Conservation (phyloP, 2,888 invertebrate species). For the Cetonia aurata region DNA sequence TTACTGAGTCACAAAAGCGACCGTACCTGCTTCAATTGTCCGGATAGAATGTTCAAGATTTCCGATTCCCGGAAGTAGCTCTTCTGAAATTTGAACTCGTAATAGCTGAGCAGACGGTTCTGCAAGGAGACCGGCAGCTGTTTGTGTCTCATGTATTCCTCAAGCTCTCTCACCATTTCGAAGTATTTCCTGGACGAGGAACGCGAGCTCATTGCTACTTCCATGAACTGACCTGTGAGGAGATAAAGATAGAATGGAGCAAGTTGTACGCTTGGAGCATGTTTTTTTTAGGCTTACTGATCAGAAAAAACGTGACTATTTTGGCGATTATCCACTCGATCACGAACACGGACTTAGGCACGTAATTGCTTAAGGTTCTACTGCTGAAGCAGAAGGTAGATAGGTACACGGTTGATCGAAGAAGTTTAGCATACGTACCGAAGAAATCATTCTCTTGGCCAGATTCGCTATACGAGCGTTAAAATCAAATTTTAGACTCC, state of each 20-base stretch:
- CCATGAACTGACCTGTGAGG: constrained; percentile 40
- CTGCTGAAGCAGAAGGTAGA: constrained; percentile 20
- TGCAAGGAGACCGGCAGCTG: constrained; percentile 70
- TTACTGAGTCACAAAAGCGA: too few relatives aligned
- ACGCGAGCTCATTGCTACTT: constrained; percentile 23
- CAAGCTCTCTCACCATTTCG: constrained; percentile 70
- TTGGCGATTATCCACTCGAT: constrained; percentile 28
- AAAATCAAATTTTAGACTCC: not conserved
- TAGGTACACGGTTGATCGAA: constrained; percentile 8
- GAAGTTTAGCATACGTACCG: constrained; percentile 10
- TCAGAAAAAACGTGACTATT: constrained; percentile 26
- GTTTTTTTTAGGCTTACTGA: constrained; percentile 12
- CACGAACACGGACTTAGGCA: constrained; percentile 5
- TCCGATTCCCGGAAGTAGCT: constrained; percentile 71
- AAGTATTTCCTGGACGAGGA: constrained; percentile 62
- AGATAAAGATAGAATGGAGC: constrained; percentile 5
- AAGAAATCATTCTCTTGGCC: constrained; percentile 4
- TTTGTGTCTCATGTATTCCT: constrained; percentile 72
- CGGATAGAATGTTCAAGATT: constrained; percentile 70
- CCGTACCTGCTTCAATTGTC: constrained; percentile 64
- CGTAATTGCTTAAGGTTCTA: not conserved
- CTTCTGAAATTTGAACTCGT: constrained; percentile 72
- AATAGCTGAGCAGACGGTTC: constrained; percentile 70
- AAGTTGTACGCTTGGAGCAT: not conserved
- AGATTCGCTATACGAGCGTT: not conserved